Conservation (phyloP, 1,140 invertebrate species). For the Hyposmocoma kahamanoa region DNA sequence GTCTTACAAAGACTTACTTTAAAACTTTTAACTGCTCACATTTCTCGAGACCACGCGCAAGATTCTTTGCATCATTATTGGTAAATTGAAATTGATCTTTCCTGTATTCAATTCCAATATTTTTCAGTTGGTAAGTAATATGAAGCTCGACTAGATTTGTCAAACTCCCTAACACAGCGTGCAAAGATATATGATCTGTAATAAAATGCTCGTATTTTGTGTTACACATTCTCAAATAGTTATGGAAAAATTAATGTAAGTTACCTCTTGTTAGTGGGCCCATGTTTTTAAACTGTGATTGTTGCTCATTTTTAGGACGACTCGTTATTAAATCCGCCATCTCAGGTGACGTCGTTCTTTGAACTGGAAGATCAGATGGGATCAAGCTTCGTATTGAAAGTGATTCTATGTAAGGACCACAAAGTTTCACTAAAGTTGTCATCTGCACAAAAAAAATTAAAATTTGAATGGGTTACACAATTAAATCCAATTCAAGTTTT, state of each 20-base stretch:
- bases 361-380: slow-evolving; percentile 52
- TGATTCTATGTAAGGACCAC: slow-evolving; percentile 61
- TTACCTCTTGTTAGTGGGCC: slow-evolving; percentile 44
- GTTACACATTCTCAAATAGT: neutral
- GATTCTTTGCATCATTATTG: slow-evolving; percentile 63
- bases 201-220: neutral
- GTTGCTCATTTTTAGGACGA: slow-evolving; percentile 31
- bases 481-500: too few species aligned
- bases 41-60: slow-evolving; percentile 64
- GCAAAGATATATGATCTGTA: slow-evolving; percentile 67
- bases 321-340: slow-evolving; percentile 55
- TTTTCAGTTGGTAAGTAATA: slow-evolving; percentile 53
- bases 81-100: slow-evolving; percentile 67
- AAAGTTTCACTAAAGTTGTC: slow-evolving; percentile 59
- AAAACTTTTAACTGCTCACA: slow-evolving; percentile 46
- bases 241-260: neutral
- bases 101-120: slow-evolving; percentile 53
- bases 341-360: slow-evolving; percentile 59
- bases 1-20: slow-evolving; percentile 33
- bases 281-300: slow-evolving; percentile 22
- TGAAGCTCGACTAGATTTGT: slow-evolving; percentile 64
- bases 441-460: slow-evolving; percentile 46
- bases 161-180: slow-evolving; percentile 61
- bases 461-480: too few species aligned
- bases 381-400: slow-evolving; percentile 50